Conservation (phyloP, 2,888 invertebrate genomes). For the Melinopterus prodromus region DNA sequence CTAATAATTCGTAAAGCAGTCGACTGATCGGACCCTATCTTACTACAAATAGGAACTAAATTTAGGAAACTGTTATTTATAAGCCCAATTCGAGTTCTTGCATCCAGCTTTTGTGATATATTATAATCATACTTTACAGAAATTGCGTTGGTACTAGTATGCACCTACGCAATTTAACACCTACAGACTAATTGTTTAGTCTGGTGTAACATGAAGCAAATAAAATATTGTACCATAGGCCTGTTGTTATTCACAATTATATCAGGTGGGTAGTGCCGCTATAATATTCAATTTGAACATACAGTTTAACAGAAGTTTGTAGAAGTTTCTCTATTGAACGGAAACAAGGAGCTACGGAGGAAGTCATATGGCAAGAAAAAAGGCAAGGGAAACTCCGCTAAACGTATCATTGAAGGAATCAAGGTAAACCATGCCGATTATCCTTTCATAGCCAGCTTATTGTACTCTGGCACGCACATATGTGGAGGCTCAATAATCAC, state of each 20-base stretch:
- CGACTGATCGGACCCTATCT: no score
- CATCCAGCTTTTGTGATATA: no score
- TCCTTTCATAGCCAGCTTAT: constrained; percentile 18
- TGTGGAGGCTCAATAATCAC: constrained; percentile 30
- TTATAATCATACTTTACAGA: no score
- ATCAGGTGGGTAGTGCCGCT: not conserved
- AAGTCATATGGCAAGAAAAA: not conserved
- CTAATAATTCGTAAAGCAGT: no score
- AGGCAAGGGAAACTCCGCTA: not conserved
- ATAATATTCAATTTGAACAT: not conserved
- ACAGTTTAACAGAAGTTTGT: not conserved
- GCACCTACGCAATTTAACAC: not conserved
- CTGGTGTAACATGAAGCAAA: not conserved
- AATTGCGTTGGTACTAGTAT: no score
- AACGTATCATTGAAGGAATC: constrained; percentile 1
- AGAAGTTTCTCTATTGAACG: not conserved
- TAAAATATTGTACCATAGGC: not conserved
- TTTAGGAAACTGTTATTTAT: no score
- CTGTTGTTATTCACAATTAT: not conserved
- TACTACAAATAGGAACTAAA: no score
- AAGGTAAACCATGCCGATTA: not conserved
- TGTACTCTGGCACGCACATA: not conserved
- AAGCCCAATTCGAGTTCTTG: no score
- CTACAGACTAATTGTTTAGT: not conserved
- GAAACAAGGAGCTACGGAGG: not conserved